phyloP scores from a whole-genome alignment of 2,888 invertebrate species.

The Pristionchus japonicus region DNA sequence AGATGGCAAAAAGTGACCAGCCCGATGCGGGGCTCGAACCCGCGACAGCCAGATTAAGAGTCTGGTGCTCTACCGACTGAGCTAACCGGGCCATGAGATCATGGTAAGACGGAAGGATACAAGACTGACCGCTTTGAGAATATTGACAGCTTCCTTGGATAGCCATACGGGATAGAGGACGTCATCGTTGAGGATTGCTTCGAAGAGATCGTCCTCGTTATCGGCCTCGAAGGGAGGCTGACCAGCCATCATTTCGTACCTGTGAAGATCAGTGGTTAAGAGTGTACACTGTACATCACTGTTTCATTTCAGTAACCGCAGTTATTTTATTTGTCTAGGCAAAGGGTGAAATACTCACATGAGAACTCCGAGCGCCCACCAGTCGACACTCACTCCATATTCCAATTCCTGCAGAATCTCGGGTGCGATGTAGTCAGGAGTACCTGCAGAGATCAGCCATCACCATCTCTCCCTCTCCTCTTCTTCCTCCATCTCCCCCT shows the following conservation, averaged over 20 bases:
- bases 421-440: slow-evolving; percentile 94
- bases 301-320: not conserved
- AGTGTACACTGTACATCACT: not conserved
- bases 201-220: slow-evolving; percentile 98
- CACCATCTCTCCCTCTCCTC: not conserved
- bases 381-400: slow-evolving; percentile 80
- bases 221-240: slow-evolving; percentile 99
- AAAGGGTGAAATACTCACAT: slow-evolving; percentile 55
- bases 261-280: not conserved
- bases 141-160: slow-evolving; percentile 89
- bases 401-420: slow-evolving; percentile 91
- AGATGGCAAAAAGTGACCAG: slow-evolving; percentile 3
- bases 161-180: slow-evolving; percentile 98
- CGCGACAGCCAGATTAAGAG: slow-evolving; percentile 48
- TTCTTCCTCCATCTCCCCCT: not conserved
- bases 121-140: slow-evolving; percentile 83
- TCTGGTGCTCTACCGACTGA: slow-evolving; percentile 50
- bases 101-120: slow-evolving; percentile 7
- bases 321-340: too few relatives aligned
- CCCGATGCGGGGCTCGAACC: slow-evolving; percentile 49
- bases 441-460: slow-evolving; percentile 52
- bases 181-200: slow-evolving; percentile 97
- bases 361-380: slow-evolving; percentile 93
- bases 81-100: slow-evolving; percentile 30
- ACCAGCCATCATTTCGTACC: slow-evolving; percentile 99